Percentiles rank a stretch among this genome's conserved stretches.
Evolutionary conservation across 2,113 vertebrate species (phyloP).

Genomic region (Ancistrus triradiatus): DNA sequence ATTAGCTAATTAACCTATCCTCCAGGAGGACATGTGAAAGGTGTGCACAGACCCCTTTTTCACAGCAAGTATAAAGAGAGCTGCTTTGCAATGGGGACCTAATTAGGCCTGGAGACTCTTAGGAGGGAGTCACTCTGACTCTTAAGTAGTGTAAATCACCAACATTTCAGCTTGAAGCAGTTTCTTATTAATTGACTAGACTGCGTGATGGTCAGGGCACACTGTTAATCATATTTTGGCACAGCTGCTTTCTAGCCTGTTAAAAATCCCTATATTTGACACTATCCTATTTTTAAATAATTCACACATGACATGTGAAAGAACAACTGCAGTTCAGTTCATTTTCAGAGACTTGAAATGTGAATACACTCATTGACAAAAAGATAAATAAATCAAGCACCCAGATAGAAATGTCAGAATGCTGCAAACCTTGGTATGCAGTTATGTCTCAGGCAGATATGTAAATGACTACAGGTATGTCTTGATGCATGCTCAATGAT

Average conservation of each 20-base stretch:
- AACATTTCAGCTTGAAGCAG: constrained; percentile 1
- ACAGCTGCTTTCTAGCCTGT: background rate
- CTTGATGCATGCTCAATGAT: too few species aligned
- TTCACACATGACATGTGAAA: too few species aligned
- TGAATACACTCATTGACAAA: too few species aligned
- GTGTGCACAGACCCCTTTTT: constrained; percentile 1
- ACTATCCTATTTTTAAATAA: too few species aligned
- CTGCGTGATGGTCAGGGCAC: background rate
- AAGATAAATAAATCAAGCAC: too few species aligned
- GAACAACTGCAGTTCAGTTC: too few species aligned
- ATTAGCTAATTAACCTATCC: constrained; percentile 22
- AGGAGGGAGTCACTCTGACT: constrained; percentile 12
- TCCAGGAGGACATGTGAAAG: background rate
- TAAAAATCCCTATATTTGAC: too few species aligned
- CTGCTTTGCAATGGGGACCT: constrained; percentile 25
- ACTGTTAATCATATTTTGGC: background rate
- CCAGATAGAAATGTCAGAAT: too few species aligned
- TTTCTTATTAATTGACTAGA: background rate
- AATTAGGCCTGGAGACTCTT: constrained; percentile 23
- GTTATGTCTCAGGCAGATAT: too few species aligned
- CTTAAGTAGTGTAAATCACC: constrained; percentile 11
- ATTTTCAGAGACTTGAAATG: too few species aligned
- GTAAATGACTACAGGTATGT: too few species aligned
- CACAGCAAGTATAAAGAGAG: background rate
- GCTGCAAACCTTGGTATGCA: too few species aligned